A percentile compares a stretch with the other conserved stretches of the same genome.
Evolutionary conservation across 2,113 vertebrate species (phyloP).

Genomic region (Lasiurus cinereus): DNA sequence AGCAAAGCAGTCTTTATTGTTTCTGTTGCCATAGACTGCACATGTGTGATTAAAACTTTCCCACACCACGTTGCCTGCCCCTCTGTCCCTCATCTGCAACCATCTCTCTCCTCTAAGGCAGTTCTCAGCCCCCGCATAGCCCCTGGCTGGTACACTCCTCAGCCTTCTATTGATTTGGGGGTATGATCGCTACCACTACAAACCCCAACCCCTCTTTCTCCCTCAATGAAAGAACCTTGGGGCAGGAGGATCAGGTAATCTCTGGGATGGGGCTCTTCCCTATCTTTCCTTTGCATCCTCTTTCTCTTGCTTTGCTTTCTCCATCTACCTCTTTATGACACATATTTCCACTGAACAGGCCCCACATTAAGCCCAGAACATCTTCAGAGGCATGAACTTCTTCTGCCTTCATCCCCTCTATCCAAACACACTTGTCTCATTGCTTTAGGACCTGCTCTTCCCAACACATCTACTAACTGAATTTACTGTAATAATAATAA

Average conservation of each 20-base stretch:
- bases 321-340: not conserved
- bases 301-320: not conserved
- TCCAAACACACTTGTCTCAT: not conserved
- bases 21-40: no score
- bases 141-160: not conserved
- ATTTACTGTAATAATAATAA: not conserved
- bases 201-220: rapidly evolving
- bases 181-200: no score
- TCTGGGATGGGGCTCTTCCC: not conserved
- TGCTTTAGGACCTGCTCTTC: not conserved
- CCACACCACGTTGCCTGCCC: rapidly evolving
- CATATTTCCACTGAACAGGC: rapidly evolving
- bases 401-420: not conserved
- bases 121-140: no score
- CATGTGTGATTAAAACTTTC: no score
- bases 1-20: not conserved
- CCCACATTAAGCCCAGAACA: no score
- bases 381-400: not conserved
- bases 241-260: not conserved
- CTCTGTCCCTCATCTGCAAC: rapidly evolving
- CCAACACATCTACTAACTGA: not conserved
- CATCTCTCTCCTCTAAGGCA: not conserved
- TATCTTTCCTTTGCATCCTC: not conserved
- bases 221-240: not conserved
- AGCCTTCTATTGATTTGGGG: not conserved